phyloP scores from a whole-genome alignment of 1,140 invertebrate genomes.

The Epicauta chinensis region DNA sequence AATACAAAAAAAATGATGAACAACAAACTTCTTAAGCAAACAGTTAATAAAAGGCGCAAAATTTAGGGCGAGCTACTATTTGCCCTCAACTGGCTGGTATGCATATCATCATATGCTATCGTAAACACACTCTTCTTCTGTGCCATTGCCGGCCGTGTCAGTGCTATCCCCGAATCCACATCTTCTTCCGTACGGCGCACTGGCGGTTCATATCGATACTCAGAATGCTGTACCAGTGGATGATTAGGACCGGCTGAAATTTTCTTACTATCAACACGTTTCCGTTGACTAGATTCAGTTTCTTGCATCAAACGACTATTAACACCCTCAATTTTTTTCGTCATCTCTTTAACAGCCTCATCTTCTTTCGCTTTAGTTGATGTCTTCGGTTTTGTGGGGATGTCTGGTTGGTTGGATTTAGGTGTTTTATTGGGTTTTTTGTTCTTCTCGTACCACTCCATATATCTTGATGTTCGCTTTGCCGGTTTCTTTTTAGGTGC shows the following conservation, averaged over 20 bases:
- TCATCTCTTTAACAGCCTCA: conserved; percentile 32
- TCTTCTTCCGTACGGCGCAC: conserved; percentile 52
- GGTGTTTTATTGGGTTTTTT: conserved; percentile 26
- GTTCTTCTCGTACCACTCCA: conserved; percentile 53
- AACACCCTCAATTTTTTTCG: conserved; percentile 15
- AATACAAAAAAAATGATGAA: too few species aligned
- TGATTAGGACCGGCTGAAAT: conserved; percentile 45
- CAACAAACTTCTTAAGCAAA: too few species aligned
- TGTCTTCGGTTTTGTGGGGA: conserved; percentile 36
- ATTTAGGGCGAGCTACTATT: conserved; percentile 48
- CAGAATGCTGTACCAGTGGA: conserved; percentile 66
- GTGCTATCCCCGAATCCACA: conserved; percentile 64
- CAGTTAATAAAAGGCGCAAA: conserved; percentile 1
- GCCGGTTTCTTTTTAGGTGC: not conserved
- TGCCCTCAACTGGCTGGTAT: conserved; percentile 54
- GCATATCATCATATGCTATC: conserved; percentile 84
- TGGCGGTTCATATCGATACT: conserved; percentile 59
- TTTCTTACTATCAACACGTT: conserved; percentile 29
- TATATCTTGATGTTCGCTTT: conserved; percentile 43
- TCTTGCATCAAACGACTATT: conserved; percentile 24
- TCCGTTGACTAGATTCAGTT: conserved; percentile 29
- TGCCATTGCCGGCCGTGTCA: conserved; percentile 67
- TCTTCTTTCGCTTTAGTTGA: conserved; percentile 41
- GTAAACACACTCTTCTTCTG: conserved; percentile 93
- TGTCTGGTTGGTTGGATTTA: conserved; percentile 32